Conservation (phyloP, 1,140 invertebrate genomes). For the Neodiprion lecontei region DNA sequence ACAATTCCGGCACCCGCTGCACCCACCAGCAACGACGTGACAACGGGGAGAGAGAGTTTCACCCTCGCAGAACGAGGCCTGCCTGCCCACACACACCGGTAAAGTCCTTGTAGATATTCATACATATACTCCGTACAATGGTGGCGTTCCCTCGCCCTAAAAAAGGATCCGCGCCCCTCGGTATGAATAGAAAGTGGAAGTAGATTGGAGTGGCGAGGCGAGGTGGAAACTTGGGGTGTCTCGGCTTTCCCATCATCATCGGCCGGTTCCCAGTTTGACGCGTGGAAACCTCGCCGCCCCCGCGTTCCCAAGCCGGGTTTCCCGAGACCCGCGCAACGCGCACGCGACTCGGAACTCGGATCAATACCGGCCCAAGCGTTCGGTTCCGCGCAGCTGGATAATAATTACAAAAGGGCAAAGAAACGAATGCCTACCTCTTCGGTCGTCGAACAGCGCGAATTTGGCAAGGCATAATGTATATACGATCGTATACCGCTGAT, state of each 20-base stretch:
- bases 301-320: slow-evolving; percentile 47
- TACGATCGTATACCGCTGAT: too few relatives aligned
- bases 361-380: slow-evolving; percentile 47
- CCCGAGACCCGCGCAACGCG: slow-evolving; percentile 35
- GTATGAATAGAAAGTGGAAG: slow-evolving; percentile 42
- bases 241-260: not conserved
- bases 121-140: not conserved
- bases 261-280: slow-evolving; percentile 37
- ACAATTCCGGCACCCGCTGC: slow-evolving; percentile 47
- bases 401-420: not conserved
- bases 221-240: not conserved
- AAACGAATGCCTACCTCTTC: too few relatives aligned
- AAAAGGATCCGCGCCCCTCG: slow-evolving; percentile 22
- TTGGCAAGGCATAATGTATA: too few relatives aligned
- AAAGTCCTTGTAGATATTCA: not conserved
- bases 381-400: not conserved
- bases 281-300: slow-evolving; percentile 49
- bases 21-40: slow-evolving; percentile 26
- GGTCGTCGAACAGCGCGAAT: too few relatives aligned
- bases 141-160: not conserved
- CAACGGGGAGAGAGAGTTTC: slow-evolving; percentile 2
- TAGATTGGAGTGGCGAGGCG: slow-evolving; percentile 34
- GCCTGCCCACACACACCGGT: too few relatives aligned
- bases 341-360: slow-evolving; percentile 47
- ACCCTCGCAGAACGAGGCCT: too few relatives aligned